Evolutionary conservation across 2,797 vertebrate genomes (phyloP), one percentile per base, ranked within the genome.

Genomic region (Enteromius viviparus): DNA sequence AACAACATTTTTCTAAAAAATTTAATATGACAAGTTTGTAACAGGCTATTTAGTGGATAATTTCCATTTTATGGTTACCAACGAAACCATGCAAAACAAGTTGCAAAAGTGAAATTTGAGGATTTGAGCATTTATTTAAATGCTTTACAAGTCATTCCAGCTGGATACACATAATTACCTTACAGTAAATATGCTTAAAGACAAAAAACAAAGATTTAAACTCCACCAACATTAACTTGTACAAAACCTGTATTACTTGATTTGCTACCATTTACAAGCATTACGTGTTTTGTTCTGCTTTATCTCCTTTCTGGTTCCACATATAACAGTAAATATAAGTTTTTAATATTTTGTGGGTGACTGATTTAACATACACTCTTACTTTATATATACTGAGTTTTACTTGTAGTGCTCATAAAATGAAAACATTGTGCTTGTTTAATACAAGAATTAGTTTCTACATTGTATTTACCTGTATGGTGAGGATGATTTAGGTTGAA

Each of bases 401-500:
- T 4, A 19, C 26, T 32, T 51, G 0, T 14, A 34, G 62, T 3
- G 34, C 19, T 68, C 34, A 21, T n/a, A 11, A 7, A 5, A 40
- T 12, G 55, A 58, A 23, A 5, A 58, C 23, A 23, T 12, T 12
- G 21, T 21, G 42, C 32, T 69, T 55, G 29, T 32, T 5, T 1
- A 40, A 6, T 6, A 32, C 23, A n/a, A 23, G 3, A 15, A 4
- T 69, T 58, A 4, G 32, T 53, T 75, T 60, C 1, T 29, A 1
- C 17, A 37, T 23, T 26, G 70, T 10, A n/a, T 32, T 66, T 91
- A 96, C 95, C 95, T 92, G 55, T 89, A 62, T 92, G 93, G 65
- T 94, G 95, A 4, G 94, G 95, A 84, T 95, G 94, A 69, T 90
- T 87, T 40, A 94, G 90, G 87, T 94, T 95, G 82, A 95, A 93